phyloP scores from a whole-genome alignment of 53 echinoderm and acorn worm genomes.

The Mesocentrotus franciscanus region DNA sequence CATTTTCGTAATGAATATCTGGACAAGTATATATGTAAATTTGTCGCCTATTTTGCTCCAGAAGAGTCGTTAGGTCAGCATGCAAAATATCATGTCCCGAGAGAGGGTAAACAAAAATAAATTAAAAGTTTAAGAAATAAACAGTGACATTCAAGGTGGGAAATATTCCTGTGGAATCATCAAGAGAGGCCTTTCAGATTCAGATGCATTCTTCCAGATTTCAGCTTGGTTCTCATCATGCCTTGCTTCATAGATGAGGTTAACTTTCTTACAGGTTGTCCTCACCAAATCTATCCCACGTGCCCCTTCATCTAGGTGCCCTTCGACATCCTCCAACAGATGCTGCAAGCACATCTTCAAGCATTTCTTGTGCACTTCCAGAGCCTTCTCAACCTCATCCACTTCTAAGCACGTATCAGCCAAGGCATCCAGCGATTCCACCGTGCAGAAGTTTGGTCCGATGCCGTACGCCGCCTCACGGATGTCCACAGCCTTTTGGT shows the following conservation, averaged over 20 bases:
- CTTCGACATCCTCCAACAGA: background rate
- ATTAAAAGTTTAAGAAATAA: background rate
- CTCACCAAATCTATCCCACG: background rate
- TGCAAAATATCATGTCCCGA: no score
- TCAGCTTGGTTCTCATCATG: background rate
- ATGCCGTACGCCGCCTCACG: background rate
- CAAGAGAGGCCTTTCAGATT: background rate
- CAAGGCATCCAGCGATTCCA: slow-evolving; percentile 54
- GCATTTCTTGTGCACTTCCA: slow-evolving; percentile 24
- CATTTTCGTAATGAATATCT: no score
- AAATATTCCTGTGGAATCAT: background rate
- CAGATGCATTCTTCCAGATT: slow-evolving; percentile 15
- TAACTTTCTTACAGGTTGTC: slow-evolving; percentile 29
- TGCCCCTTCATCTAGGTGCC: background rate
- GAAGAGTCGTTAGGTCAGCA: no score
- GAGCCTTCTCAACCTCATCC: background rate
- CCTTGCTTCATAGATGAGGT: background rate
- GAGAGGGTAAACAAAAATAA: background rate
- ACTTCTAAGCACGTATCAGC: slow-evolving; percentile 30
- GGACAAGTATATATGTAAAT: no score
- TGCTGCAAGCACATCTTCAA: slow-evolving; percentile 44
- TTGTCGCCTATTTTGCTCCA: no score
- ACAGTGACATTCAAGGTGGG: background rate
- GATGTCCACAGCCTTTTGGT: slow-evolving; percentile 20
- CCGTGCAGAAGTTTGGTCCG: slow-evolving; percentile 63